Evolutionary conservation across 2,888 invertebrate genomes (phyloP), one percentile per base, ranked within the genome.

Genomic region (Scaptomyza cyrtandrae): DNA sequence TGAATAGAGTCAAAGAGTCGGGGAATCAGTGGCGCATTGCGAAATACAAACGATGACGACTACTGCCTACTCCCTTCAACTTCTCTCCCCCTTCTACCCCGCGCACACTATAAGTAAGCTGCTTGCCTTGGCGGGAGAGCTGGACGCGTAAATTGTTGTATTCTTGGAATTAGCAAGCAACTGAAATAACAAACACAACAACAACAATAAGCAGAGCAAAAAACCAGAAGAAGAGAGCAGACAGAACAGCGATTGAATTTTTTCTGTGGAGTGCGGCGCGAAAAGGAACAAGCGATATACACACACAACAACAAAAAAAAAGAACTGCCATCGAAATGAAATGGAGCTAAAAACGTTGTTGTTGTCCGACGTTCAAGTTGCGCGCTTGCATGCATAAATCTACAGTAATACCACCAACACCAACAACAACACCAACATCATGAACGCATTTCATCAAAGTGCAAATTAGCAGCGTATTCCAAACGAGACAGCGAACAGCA

Each of bases 391-490:
- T 86, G 86, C 84, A 86, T 83, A 83, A 88, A 86, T 85, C 83
- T 79, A 82, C 89, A 86, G 81, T 77, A 86, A 82, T 88, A 77
- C 59, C 74, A 85, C 56, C 59, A 66, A 57, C 63, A 67, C 56
- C 61, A 71, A 39, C 61, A 24, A 1, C 2, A 59, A 54, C 19
- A 19, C n/a, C n/a, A n/a, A n/a, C 58, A 57, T 55, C 63, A 75
- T 44, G 53, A 84, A 88, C 75, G 85, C 85, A 88, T 85, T 87
- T 89, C 77, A 85, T 88, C 86, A 82, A 88, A 86, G 89, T 83
- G 86, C 88, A 89, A 86, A 86, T 89, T 89, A 89, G 80, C 84
- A 80, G 75, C 72, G 83, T 75, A 80, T 78, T 83, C 78, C 78
- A 78, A 88, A 73, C 83, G 79, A 81, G 68, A 60, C 76, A 69